Conservation (phyloP, 2,797 vertebrate genomes). For the Rhinoraja longicauda region DNA sequence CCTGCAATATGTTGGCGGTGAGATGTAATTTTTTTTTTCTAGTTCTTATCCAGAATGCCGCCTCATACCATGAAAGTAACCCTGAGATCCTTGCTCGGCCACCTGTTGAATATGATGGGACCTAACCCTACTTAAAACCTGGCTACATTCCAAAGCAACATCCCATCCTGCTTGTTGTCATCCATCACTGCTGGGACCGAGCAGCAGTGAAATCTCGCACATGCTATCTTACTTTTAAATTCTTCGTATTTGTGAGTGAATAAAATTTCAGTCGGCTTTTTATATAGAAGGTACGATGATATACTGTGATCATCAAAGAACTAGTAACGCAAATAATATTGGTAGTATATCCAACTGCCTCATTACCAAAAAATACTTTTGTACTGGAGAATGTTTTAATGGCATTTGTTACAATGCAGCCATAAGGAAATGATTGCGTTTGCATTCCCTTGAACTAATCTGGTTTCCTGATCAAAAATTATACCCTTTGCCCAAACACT, state of each 20-base stretch:
- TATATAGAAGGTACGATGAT: neutral
- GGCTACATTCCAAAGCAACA: constrained; percentile 35
- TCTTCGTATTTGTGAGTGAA: neutral
- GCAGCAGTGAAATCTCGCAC: neutral
- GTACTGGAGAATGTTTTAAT: neutral
- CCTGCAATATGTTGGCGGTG: constrained; percentile 32
- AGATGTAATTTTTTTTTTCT: constrained; percentile 2
- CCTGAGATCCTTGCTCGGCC: constrained; percentile 14
- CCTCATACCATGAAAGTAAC: constrained; percentile 26
- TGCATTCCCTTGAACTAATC: neutral
- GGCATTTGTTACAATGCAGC: neutral
- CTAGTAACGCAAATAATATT: neutral
- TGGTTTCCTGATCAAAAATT: neutral
- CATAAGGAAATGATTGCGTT: constrained; percentile 24
- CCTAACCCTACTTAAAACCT: constrained; percentile 17
- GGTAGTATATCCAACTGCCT: neutral
- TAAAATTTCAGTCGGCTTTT: neutral
- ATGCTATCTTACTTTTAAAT: neutral
- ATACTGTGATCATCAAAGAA: neutral
- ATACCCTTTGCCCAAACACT: neutral
- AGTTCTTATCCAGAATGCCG: constrained; percentile 19
- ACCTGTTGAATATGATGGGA: constrained; percentile 34
- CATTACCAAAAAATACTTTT: neutral
- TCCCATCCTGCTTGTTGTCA: constrained; percentile 8
- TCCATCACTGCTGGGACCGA: neutral